phyloP scores from a whole-genome alignment of 2,113 vertebrate genomes.

The Arenaria interpres region DNA sequence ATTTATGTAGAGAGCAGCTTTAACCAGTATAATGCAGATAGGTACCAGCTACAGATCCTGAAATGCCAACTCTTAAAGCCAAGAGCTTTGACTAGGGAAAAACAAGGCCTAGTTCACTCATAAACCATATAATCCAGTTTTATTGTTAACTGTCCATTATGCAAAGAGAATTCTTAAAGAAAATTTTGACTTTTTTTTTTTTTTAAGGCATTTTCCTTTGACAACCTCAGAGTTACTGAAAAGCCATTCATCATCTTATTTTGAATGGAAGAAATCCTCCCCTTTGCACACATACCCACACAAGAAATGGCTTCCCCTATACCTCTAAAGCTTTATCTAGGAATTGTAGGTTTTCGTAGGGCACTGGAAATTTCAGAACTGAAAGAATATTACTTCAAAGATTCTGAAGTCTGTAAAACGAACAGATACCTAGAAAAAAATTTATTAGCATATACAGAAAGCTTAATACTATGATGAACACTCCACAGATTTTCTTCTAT shows the following conservation, averaged over 20 bases:
- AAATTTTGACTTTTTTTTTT: not conserved
- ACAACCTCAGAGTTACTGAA: not conserved
- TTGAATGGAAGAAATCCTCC: not conserved
- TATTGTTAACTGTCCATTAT: not conserved
- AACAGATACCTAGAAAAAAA: not conserved
- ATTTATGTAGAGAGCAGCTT: not conserved
- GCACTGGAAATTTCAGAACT: not conserved
- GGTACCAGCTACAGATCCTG: not conserved
- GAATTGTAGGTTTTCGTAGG: not conserved
- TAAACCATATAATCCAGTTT: not conserved
- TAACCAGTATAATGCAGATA: not conserved
- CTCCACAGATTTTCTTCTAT: not conserved
- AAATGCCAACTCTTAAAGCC: not conserved
- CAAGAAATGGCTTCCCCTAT: not conserved
- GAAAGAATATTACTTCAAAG: not conserved
- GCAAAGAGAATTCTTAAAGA: not conserved
- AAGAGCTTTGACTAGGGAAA: not conserved
- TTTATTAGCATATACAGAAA: not conserved
- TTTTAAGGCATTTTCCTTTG: not conserved
- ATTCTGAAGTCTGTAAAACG: not conserved
- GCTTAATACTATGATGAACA: not conserved
- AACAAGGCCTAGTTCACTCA: not conserved
- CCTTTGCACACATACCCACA: not conserved
- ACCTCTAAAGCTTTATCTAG: not conserved
- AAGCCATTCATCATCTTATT: not conserved